A percentile compares a stretch with the other conserved stretches of the same genome.
Evolutionary conservation across 1,140 invertebrate genomes (phyloP).

Genomic region (Palaemon carinicauda): DNA sequence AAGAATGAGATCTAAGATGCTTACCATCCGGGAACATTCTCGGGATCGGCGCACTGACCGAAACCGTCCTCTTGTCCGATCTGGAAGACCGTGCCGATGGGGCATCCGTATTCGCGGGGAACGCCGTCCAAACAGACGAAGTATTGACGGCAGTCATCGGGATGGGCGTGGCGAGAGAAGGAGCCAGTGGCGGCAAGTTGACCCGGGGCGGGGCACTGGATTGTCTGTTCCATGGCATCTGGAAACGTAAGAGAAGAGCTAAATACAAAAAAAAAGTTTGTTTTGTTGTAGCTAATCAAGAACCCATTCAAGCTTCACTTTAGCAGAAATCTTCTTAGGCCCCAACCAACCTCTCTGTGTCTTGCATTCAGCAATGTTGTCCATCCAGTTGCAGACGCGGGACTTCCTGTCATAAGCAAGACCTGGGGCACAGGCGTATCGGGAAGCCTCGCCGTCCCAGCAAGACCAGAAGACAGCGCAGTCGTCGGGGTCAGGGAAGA

Average conservation of each 20-base stretch:
- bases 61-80: slow-evolving; percentile 87
- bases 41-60: slow-evolving; percentile 91
- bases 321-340: too few species aligned
- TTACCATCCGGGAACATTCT: slow-evolving; percentile 94
- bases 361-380: slow-evolving; percentile 90
- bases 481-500: slow-evolving; percentile 87
- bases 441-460: slow-evolving; percentile 92
- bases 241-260: not conserved
- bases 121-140: slow-evolving; percentile 86
- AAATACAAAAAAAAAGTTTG: too few species aligned
- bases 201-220: slow-evolving; percentile 85
- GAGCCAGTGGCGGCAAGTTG: slow-evolving; percentile 77
- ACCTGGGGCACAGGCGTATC: slow-evolving; percentile 93
- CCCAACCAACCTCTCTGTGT: slow-evolving; percentile 61
- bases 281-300: too few species aligned
- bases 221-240: slow-evolving; percentile 71
- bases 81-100: slow-evolving; percentile 94
- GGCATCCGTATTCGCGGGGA: slow-evolving; percentile 92
- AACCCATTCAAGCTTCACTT: too few species aligned
- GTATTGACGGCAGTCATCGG: slow-evolving; percentile 93
- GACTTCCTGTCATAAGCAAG: slow-evolving; percentile 91
- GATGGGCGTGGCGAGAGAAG: slow-evolving; percentile 93
- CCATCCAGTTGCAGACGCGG: slow-evolving; percentile 93
- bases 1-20: slow-evolving; percentile 63
- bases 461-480: slow-evolving; percentile 96